Percentiles rank a stretch among this genome's conserved stretches.
phyloP scores from a whole-genome alignment of 1,140 invertebrate species.

The Drosophila elegans region DNA sequence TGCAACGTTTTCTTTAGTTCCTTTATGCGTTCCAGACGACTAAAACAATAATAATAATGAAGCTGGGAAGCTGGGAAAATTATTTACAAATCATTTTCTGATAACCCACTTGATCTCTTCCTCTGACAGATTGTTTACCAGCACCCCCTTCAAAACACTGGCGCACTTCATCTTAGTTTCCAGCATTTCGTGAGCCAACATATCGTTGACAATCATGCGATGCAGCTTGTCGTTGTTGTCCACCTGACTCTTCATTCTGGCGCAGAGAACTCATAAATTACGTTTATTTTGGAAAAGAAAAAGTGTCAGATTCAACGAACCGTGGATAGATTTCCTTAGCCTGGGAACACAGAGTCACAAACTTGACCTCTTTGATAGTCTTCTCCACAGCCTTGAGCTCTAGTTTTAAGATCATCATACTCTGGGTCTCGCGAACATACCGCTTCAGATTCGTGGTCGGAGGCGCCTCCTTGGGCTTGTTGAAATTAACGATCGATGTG shows the following conservation, averaged over 20 bases:
- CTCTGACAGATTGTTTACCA: constrained; percentile 75
- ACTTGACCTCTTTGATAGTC: constrained; percentile 74
- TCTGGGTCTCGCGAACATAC: constrained; percentile 75
- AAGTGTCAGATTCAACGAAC: constrained; percentile 12
- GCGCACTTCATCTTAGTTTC: constrained; percentile 76
- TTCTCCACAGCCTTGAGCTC: constrained; percentile 70
- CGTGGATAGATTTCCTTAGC: constrained; percentile 78
- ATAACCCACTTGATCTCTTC: constrained; percentile 70
- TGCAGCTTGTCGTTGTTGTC: constrained; percentile 77
- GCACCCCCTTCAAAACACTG: constrained; percentile 58
- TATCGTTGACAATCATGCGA: constrained; percentile 70
- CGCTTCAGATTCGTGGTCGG: constrained; percentile 51
- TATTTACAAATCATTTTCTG: too few species aligned
- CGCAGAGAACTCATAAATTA: neutral
- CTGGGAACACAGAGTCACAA: constrained; percentile 71
- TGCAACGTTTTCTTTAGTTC: constrained; percentile 52
- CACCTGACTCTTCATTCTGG: constrained; percentile 78
- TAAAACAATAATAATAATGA: neutral
- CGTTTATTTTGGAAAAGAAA: neutral
- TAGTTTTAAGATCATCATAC: constrained; percentile 72
- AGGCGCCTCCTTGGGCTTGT: constrained; percentile 27
- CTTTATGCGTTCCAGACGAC: constrained; percentile 65
- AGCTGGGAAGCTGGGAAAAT: too few species aligned
- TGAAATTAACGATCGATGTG: neutral
- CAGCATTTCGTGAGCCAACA: constrained; percentile 65